phyloP scores from a whole-genome alignment of 2,797 vertebrate genomes.

The Aviceda leuphotes region DNA sequence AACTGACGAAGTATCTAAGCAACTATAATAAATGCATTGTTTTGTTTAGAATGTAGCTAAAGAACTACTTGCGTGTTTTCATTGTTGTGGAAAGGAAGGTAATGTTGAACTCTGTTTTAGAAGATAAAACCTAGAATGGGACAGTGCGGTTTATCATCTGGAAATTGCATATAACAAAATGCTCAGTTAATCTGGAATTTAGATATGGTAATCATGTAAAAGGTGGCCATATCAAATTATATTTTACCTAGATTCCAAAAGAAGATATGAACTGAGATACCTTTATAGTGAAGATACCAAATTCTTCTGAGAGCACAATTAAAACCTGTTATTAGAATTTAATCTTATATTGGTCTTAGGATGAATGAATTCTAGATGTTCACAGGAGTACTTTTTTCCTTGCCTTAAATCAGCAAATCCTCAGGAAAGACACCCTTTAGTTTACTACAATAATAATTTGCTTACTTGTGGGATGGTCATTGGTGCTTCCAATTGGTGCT shows the following conservation, averaged over 20 bases:
- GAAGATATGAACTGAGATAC: not conserved
- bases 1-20: not conserved
- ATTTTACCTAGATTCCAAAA: not conserved
- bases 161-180: not conserved
- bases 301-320: not conserved
- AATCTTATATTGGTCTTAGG: not conserved
- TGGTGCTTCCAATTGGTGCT: not conserved
- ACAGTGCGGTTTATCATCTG: not conserved
- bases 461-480: not conserved
- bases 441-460: slow-evolving; percentile 22
- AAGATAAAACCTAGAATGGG: not conserved
- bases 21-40: not conserved
- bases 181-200: not conserved
- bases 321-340: not conserved
- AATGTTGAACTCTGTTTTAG: not conserved
- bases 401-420: slow-evolving; percentile 6
- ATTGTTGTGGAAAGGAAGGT: not conserved
- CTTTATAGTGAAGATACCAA: not conserved
- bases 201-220: not conserved
- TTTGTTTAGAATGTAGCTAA: not conserved
- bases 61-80: not conserved
- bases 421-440: not conserved
- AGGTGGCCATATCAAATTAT: not conserved
- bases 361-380: not conserved
- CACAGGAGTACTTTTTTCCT: not conserved